Percentiles rank a stretch among this genome's conserved stretches.
Conservation (phyloP, 2,113 vertebrate species). For the Electrona antarctica region DNA sequence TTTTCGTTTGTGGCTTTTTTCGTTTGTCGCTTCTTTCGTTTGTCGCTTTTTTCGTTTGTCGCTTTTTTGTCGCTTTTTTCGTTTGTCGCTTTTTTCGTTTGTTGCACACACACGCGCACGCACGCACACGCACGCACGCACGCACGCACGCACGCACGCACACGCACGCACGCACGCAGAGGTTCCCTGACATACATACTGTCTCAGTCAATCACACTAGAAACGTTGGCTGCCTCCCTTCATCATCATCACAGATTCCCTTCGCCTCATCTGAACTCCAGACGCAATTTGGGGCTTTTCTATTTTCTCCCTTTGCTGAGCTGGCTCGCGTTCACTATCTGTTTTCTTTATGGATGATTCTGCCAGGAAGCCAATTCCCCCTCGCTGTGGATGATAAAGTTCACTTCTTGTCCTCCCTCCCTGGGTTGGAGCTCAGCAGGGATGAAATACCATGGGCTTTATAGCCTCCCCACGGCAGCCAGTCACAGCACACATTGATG, state of each 20-base stretch:
- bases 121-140: not conserved
- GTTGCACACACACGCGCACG: no score
- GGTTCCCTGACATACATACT: not conserved
- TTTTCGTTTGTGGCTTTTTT: no score
- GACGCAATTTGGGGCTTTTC: not conserved
- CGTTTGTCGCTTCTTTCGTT: no score
- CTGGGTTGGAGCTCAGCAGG: constrained; percentile 14
- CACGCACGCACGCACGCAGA: not conserved
- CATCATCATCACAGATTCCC: constrained; percentile 3
- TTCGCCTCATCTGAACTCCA: constrained; percentile 1
- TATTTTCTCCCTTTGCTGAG: constrained; percentile 17
- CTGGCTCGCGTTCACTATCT: constrained; percentile 11
- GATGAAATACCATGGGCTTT: not conserved
- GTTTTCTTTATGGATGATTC: constrained; percentile 38
- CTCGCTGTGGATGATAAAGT: constrained; percentile 48
- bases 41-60: no score
- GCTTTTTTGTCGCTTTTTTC: no score
- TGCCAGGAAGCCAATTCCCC: constrained; percentile 36
- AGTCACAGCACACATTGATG: not conserved
- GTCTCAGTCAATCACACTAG: not conserved
- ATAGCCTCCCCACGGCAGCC: not conserved
- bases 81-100: no score
- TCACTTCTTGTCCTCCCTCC: constrained; percentile 25
- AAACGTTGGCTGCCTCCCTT: not conserved
- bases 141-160: not conserved